Percentiles rank a stretch among this genome's conserved stretches.
Conservation (phyloP, 2,797 vertebrate genomes). For the Geotrypetes seraphini region DNA sequence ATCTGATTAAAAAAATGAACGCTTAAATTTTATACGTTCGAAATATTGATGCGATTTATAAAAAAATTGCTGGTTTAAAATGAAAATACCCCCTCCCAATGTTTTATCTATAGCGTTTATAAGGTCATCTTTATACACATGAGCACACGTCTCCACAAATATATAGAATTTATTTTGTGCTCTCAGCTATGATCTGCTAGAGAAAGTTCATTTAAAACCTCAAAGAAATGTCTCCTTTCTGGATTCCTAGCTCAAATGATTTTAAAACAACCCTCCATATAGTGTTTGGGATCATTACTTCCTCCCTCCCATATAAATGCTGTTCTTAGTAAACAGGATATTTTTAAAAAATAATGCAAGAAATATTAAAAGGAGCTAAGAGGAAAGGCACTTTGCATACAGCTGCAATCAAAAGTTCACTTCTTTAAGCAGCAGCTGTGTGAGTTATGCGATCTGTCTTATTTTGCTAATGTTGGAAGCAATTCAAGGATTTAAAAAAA, state of each 20-base stretch:
- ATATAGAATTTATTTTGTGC: no score
- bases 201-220: no score
- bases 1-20: background rate
- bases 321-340: background rate
- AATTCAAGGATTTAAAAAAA: conserved; percentile 11
- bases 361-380: conserved; percentile 23
- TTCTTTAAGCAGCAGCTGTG: conserved; percentile 21
- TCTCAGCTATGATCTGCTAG: no score
- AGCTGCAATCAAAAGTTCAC: conserved; percentile 20
- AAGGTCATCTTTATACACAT: no score
- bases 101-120: no score
- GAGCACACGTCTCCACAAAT: no score
- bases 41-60: no score
- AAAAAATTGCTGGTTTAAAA: no score
- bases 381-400: conserved; percentile 32
- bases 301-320: background rate
- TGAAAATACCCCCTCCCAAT: no score
- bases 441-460: conserved; percentile 18
- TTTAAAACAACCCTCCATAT: no score
- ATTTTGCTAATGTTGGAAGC: conserved; percentile 13
- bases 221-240: no score
- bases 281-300: background rate
- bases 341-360: conserved; percentile 7
- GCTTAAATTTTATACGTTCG: background rate
- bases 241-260: no score